Base-by-base conservation (phyloP, 2,888 invertebrate genomes). In the Bombylius discolor region DNA sequence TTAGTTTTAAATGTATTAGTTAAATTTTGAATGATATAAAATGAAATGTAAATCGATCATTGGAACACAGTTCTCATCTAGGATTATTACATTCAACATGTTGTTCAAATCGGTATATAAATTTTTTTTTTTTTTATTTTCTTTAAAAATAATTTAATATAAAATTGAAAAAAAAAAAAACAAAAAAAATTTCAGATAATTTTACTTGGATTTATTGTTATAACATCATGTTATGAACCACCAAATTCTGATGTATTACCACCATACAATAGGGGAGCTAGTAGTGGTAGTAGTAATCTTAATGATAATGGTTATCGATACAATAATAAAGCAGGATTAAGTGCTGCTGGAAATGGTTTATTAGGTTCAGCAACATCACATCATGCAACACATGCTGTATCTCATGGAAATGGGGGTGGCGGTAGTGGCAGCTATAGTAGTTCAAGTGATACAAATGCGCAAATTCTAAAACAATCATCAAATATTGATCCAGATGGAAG, bases 401-500 rank as follows among this genome's bases (percentile, higher is more conserved):
- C 6, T 36, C 6, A 36, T 36, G 36, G 36, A 36, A 9, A 6
- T 47, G 65, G 63, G 8, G 63, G 66, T 58, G 48, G 34, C n/a
- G 13, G 1, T 33, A 7, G 34, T 13, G 5, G 11, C 32, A n/a
- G 42, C 13, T 4, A 12, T n/a, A 44, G 13, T 1, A 32, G 66
- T 56, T 66, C 68, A 3, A 61, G 56, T 42, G 66, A 72, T 39
- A 79, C 79, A 39, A 79, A 80, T 65, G 79, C 79, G 51, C 80
- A 81, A 58, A 86, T 86, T 59, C 69, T 86, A 58, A 83, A 81
- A 63, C 85, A 86, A 70, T 81, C 82, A 57, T 84, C 83, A 59
- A 84, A 85, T 64, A 81, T 83, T 62, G 81, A 83, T 64, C 81
- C 83, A 3, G 85, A 85, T 70, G 86, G 86, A 58, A 80, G 83